Percentiles rank a stretch among this genome's conserved stretches.
Conservation (phyloP, 2,113 vertebrate species). For the Eptesicus fuscus region DNA sequence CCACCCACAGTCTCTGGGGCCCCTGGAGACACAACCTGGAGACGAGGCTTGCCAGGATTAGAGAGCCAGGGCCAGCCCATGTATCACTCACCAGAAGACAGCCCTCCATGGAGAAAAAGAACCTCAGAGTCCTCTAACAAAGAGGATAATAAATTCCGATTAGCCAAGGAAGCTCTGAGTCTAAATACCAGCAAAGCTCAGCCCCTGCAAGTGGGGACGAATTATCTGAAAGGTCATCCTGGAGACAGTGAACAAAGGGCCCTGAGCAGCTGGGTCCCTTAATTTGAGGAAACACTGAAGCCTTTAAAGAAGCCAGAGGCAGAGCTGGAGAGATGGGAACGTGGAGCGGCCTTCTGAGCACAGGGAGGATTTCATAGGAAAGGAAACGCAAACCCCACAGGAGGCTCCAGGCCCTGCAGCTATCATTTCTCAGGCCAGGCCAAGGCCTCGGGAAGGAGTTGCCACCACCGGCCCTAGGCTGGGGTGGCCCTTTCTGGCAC, state of each 20-base stretch:
- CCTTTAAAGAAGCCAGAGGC: conserved; percentile 72
- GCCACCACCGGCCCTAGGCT: conserved; percentile 71
- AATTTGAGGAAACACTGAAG: conserved; percentile 79
- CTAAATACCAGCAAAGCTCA: conserved; percentile 80
- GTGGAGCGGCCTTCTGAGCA: conserved; percentile 63
- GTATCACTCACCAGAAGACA: conserved; percentile 82
- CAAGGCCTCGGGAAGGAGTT: conserved; percentile 75
- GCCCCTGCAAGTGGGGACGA: conserved; percentile 75
- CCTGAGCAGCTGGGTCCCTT: conserved; percentile 73
- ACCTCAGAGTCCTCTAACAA: conserved; percentile 75
- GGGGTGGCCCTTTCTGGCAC: conserved; percentile 77
- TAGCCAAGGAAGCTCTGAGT: conserved; percentile 79
- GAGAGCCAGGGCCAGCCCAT: conserved; percentile 70
- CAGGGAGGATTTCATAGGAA: conserved; percentile 77
- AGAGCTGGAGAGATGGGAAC: conserved; percentile 67
- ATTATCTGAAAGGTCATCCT: conserved; percentile 83
- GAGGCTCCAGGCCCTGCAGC: conserved; percentile 57
- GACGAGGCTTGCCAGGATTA: conserved; percentile 76
- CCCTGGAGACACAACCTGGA: conserved; percentile 72
- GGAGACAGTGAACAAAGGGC: conserved; percentile 80
- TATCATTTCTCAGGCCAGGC: conserved; percentile 63
- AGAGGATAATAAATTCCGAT: conserved; percentile 84
- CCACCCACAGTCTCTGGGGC: background rate
- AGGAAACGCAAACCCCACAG: conserved; percentile 67
- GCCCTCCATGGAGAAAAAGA: conserved; percentile 76